These are phyloP conservation scores for Desmophyllum pertusum DNA, from an alignment of 92 coral and sea anemone species.

Conservation along the genomic window DNA sequence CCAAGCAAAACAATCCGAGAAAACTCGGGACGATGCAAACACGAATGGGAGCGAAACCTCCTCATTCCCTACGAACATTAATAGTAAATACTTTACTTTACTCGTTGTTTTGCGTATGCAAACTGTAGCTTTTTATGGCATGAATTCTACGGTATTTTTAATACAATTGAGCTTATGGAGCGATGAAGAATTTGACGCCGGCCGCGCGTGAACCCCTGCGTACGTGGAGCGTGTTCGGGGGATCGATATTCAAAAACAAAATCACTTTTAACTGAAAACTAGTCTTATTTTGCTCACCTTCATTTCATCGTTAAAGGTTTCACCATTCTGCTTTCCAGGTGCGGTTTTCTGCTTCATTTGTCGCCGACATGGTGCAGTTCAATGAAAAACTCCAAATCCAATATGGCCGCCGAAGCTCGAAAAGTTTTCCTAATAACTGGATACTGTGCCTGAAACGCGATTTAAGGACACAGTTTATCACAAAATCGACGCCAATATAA, in stretches of 20 bases:
- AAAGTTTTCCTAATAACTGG: not conserved
- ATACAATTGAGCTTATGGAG: too few species aligned
- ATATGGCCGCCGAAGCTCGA: conserved; percentile 43
- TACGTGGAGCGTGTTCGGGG: too few species aligned
- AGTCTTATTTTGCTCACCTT: conserved; percentile 60
- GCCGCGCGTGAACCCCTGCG: too few species aligned
- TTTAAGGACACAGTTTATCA: conserved; percentile 10
- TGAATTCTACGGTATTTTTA: too few species aligned
- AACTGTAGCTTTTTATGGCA: too few species aligned
- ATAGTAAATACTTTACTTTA: too few species aligned
- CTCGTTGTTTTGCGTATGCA: too few species aligned
- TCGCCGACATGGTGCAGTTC: conserved; percentile 15
- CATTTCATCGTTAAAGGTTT: conserved; percentile 77
- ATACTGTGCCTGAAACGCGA: conserved; percentile 11
- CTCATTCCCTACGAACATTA: too few species aligned
- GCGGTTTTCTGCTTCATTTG: conserved; percentile 36
- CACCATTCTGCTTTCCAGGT: conserved; percentile 51
- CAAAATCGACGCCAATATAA: conserved; percentile 25
- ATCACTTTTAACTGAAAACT: not conserved
- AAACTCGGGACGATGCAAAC: too few species aligned
- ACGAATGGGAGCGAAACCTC: too few species aligned
- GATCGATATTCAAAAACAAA: not conserved
- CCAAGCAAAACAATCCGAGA: too few species aligned
- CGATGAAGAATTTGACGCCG: too few species aligned
- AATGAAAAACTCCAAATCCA: conserved; percentile 9